Evolutionary conservation across 1,140 invertebrate genomes (phyloP).

Genomic region (Procambarus virginalis): DNA sequence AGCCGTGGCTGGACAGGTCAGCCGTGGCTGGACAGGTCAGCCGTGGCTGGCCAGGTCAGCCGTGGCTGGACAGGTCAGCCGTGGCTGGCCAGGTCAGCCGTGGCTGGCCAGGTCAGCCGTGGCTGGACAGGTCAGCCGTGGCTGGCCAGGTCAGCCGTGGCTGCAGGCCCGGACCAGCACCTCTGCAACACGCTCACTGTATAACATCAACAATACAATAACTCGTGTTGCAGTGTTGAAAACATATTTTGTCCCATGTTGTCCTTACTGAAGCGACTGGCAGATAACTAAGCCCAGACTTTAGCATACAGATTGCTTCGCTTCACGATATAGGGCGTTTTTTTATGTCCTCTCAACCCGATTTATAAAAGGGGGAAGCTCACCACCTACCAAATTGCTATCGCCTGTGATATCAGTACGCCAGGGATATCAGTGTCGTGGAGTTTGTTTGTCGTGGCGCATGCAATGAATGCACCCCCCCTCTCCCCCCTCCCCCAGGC

Average conservation of each 20-base stretch:
- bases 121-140: too few species aligned
- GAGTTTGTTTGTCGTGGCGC: too few species aligned
- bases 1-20: too few species aligned
- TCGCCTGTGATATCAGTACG: neutral
- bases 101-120: too few species aligned
- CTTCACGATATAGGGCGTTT: neutral
- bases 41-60: too few species aligned
- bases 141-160: too few species aligned
- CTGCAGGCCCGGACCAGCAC: too few species aligned
- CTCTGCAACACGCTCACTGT: too few species aligned
- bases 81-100: too few species aligned
- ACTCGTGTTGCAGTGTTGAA: neutral
- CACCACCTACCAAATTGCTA: neutral
- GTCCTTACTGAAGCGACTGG: neutral
- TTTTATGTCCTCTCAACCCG: neutral
- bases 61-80: too few species aligned
- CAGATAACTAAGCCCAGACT: neutral
- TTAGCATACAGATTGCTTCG: neutral
- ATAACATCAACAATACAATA: neutral
- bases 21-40: too few species aligned
- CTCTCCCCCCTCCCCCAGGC: neutral
- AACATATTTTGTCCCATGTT: neutral
- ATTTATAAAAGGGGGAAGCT: slow-evolving; percentile 3
- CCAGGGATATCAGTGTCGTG: neutral
- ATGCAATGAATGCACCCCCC: too few species aligned